Evolutionary conservation across 2,113 vertebrate genomes (phyloP).

Genomic region (Microcebus tavaratra): DNA sequence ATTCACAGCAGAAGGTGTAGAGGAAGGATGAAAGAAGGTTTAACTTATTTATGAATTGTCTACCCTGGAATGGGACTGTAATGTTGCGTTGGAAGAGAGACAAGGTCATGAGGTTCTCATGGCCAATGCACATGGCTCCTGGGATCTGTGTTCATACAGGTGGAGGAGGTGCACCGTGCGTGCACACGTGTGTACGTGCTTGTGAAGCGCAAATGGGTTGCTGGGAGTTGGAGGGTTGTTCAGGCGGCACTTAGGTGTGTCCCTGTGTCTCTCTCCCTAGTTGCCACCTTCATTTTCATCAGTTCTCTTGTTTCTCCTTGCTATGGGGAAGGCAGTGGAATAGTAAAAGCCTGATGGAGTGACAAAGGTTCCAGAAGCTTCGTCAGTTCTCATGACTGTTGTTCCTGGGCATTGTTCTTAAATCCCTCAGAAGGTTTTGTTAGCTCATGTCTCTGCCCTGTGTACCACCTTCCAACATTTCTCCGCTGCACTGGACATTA

Average conservation of each 20-base stretch:
- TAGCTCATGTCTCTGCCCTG: background rate
- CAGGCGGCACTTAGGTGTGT: background rate
- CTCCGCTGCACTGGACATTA: background rate
- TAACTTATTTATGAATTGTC: background rate
- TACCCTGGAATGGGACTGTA: background rate
- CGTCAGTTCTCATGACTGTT: background rate
- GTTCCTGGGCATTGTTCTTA: background rate
- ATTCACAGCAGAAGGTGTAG: background rate
- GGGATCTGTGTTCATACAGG: background rate
- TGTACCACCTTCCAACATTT: background rate
- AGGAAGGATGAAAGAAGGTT: background rate
- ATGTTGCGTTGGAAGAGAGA: background rate
- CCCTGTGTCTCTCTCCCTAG: background rate
- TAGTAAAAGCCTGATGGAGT: background rate
- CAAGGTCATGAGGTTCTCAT: background rate
- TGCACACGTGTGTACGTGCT: accelerated
- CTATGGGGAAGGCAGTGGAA: background rate
- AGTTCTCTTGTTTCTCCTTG: background rate
- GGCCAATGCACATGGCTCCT: no score
- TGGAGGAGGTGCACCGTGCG: no score
- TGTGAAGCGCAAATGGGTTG: no score
- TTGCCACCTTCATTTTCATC: background rate
- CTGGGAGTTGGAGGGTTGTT: background rate
- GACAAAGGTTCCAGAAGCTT: background rate
- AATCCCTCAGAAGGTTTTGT: background rate